Base-by-base conservation (phyloP, 2,888 invertebrate genomes). In the Sympetrum striolatum region DNA sequence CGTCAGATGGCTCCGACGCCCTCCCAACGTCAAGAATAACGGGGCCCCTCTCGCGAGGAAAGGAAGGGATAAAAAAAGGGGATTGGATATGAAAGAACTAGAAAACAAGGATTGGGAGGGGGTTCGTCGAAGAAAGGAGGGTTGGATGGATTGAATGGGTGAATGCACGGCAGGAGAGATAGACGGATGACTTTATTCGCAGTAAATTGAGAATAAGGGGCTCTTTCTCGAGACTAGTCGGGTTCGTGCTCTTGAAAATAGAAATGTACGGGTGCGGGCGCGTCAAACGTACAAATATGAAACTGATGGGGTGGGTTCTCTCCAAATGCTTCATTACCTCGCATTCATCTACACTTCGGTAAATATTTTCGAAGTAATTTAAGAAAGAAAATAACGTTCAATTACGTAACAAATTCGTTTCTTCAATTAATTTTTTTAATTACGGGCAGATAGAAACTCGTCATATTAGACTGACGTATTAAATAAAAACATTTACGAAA, bases 1-100 rank as follows among this genome's bases (percentile, higher is more conserved):
- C 86, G 64, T 86, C 64, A 86, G 60, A 86, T 86, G 86, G 15
- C 58, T 60, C 58, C 37, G 82, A 82, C 82, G 82, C 82, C 60
- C 86, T 86, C 64, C 37, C 60, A 14, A 86, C 58, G 86, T 60
- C 86, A 64, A 86, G 86, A 86, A 64, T 64, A 60, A 86, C 37
- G 37, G 3, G 14, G 6, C 37, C 31, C 25, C 73, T 73, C 18
- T 15, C 31, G 86, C 58, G 10, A 15, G 81, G 58, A 35, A 60
- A 35, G 31, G 35, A 35, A 12, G 12, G 39, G 39, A 35, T 31
- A 14, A 53, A 31, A 15, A 8, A 39, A 25, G 39, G 37, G 80
- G 35, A 22, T 60, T 0, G 60, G 60, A 82, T 31, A 60, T 25
- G 22, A 37, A 58, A 53, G 37, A 22, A 58, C 25, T 53, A 22